Base-by-base conservation (phyloP, 2,113 vertebrate genomes). In the Brachirus orientalis region DNA sequence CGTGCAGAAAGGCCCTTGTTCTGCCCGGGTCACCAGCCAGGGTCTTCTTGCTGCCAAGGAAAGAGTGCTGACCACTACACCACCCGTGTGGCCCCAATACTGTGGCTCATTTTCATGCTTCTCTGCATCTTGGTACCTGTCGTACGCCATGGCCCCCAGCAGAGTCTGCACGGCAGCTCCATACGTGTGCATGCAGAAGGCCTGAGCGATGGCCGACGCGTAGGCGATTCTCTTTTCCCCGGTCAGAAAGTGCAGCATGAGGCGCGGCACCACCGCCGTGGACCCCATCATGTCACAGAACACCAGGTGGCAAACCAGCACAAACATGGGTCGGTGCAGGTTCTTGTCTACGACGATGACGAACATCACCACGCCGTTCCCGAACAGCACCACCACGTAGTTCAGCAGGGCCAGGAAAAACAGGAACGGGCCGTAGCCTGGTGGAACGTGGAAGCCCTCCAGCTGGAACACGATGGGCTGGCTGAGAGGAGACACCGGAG, bases 241-340 rank as follows among this genome's bases (percentile, higher is more conserved):
- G 1, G 16, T 73, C 41, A 88, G 4, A 58, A 89, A 80, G 38
- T 89, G 69, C 11, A 76, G 13, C 83, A 91, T 86, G 47, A 91
- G 45, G 36, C 60, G 38, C 17, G 82, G 78, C 47, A 89, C 44
- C 43, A 91, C 75, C 0, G 79, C 66, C 0, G 78, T 77, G 51
- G 66, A 72, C 12, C 87, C 90, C 10, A 91, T 13, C 44, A 90
- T 51, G 35, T 91, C 88, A 14, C 76, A 84, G 3, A 74, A 69
- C 1, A 72, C 46, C 53, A 89, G 76, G 70, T 91, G 71, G 19
- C 75, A 78, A 1, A 89, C 18, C 69, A 88, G 56, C 2, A 86
- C 19, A 13, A 83, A 89, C 90, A 91, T 91, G 70, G 90, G 87
- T 33, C 69, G 68, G 75, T 87, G 86, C 36, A 91, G 68, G 41